Evolutionary conservation across 2,888 invertebrate species (phyloP).

Genomic region (Ptilodon capucinus): DNA sequence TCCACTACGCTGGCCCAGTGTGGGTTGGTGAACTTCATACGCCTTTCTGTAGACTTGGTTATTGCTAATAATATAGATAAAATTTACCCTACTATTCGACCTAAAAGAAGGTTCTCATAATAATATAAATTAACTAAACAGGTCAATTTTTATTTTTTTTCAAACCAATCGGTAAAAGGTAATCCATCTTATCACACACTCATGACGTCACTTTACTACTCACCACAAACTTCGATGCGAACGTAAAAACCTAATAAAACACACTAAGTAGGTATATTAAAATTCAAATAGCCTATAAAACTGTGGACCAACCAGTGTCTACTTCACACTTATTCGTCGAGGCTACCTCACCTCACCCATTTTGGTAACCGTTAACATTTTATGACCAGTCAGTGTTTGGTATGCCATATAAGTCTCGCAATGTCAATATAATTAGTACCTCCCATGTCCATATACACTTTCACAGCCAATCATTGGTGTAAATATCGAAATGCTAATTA

Average conservation of each 20-base stretch:
- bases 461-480: slow-evolving; percentile 48
- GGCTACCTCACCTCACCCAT: slow-evolving; percentile 21
- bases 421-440: slow-evolving; percentile 43
- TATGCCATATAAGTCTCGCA: slow-evolving; percentile 35
- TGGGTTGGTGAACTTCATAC: no score
- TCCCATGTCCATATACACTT: slow-evolving; percentile 57
- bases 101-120: no score
- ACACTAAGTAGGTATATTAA: slow-evolving; percentile 7
- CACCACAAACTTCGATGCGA: background rate
- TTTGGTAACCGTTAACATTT: slow-evolving; percentile 53
- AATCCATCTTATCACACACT: background rate
- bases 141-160: no score
- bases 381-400: slow-evolving; percentile 35
- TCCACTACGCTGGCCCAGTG: no score
- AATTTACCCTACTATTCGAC: no score
- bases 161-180: no score
- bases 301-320: slow-evolving; percentile 25
- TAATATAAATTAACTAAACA: no score
- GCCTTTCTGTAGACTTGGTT: no score
- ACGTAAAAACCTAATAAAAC: slow-evolving; percentile 9
- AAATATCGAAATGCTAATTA: slow-evolving; percentile 46
- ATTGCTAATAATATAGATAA: no score
- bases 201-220: background rate
- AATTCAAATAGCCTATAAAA: slow-evolving; percentile 21
- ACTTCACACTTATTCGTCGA: slow-evolving; percentile 49